Percentiles rank a stretch among this genome's conserved stretches.
Evolutionary conservation across 2,797 vertebrate genomes (phyloP).

Genomic region (Spinus pinus): DNA sequence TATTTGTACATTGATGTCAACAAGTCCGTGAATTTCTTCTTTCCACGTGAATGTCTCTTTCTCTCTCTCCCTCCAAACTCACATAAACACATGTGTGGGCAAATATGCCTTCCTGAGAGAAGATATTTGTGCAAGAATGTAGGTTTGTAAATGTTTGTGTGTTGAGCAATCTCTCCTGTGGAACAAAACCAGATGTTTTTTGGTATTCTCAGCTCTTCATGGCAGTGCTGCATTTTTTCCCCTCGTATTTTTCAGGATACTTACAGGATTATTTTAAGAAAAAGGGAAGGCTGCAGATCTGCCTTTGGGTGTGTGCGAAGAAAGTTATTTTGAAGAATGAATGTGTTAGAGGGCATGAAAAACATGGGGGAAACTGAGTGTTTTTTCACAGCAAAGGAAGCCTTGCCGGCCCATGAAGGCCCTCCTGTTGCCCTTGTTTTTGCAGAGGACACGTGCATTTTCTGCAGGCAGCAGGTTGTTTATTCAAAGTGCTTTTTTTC

Average conservation of each 20-base stretch:
- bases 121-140: constrained; percentile 49
- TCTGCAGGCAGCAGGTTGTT: background rate
- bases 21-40: constrained; percentile 35
- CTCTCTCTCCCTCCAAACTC: background rate
- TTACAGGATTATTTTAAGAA: constrained; percentile 36
- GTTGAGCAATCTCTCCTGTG: constrained; percentile 58
- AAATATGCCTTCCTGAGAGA: constrained; percentile 26
- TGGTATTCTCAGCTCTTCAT: constrained; percentile 41
- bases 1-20: constrained; percentile 57
- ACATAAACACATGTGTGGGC: constrained; percentile 41
- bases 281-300: constrained; percentile 22
- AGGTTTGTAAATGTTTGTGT: constrained; percentile 66
- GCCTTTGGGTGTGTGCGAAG: constrained; percentile 22
- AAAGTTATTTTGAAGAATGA: constrained; percentile 57
- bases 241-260: constrained; percentile 7
- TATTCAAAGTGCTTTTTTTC: background rate
- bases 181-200: constrained; percentile 74
- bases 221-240: background rate
- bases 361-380: background rate
- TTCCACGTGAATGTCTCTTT: background rate
- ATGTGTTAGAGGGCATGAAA: constrained; percentile 42
- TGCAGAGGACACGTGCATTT: background rate
- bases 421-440: constrained; percentile 49
- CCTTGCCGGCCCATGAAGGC: background rate
- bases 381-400: background rate